phyloP scores from a whole-genome alignment of 1,140 invertebrate species.

The Lordiphosa collinella region DNA sequence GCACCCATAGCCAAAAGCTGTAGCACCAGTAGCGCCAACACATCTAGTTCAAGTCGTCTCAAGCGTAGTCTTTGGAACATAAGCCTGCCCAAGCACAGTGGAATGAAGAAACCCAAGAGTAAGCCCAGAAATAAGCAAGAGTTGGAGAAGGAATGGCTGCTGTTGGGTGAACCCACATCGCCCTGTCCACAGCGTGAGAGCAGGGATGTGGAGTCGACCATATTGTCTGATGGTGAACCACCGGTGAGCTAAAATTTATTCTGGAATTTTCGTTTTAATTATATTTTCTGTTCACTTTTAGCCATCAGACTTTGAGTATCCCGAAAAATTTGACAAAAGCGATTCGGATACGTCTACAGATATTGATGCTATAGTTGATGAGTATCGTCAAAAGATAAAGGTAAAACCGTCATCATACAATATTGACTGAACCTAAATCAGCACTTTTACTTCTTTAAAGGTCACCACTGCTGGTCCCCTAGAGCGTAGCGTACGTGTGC shows the following conservation, averaged over 20 bases:
- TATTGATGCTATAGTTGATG: conserved; percentile 79
- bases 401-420: conserved; percentile 4
- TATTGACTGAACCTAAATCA: no score
- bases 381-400: conserved; percentile 78
- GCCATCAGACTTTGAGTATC: conserved; percentile 75
- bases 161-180: conserved; percentile 75
- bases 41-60: conserved; percentile 34
- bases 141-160: conserved; percentile 76
- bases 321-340: conserved; percentile 70
- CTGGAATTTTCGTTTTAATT: neutral
- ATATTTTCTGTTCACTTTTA: conserved; percentile 9
- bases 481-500: conserved; percentile 69
- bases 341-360: conserved; percentile 79
- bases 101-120: conserved; percentile 57
- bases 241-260: conserved; percentile 36
- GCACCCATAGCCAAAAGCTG: conserved; percentile 57
- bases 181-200: conserved; percentile 60
- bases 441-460: conserved; percentile 9
- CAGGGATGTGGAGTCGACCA: conserved; percentile 69
- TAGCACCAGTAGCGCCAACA: conserved; percentile 38
- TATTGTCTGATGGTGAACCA: conserved; percentile 68
- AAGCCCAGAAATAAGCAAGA: conserved; percentile 67
- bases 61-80: conserved; percentile 76
- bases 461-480: conserved; percentile 74
- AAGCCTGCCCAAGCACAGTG: conserved; percentile 53